Conservation (phyloP, 2,113 vertebrate genomes). For the Marcusenius ussheri region DNA sequence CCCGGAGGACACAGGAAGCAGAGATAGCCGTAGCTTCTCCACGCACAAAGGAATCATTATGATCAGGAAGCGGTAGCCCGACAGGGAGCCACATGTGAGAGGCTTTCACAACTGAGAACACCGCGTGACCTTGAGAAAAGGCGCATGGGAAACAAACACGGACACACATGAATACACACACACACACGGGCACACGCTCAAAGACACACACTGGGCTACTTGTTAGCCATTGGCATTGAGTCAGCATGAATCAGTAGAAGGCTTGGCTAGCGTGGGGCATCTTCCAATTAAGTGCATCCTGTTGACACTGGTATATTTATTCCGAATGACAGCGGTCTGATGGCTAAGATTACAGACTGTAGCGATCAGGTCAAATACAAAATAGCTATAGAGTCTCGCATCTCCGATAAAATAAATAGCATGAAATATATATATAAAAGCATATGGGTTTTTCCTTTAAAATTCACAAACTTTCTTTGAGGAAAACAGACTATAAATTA, state of each 20-base stretch:
- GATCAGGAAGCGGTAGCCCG: not conserved
- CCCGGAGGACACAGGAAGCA: not conserved
- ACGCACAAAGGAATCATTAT: not conserved
- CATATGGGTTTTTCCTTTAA: slow-evolving; percentile 5
- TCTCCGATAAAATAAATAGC: not conserved
- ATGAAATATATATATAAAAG: not conserved
- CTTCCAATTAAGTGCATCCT: not conserved
- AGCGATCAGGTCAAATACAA: not conserved
- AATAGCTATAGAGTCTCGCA: not conserved
- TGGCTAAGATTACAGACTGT: not conserved
- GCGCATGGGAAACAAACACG: not conserved
- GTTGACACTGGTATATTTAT: not conserved
- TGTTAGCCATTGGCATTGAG: not conserved
- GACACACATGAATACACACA: not conserved
- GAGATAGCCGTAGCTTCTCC: not conserved
- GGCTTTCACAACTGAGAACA: not conserved
- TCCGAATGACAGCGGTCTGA: not conserved
- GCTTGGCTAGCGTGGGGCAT: not conserved
- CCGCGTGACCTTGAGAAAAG: not conserved
- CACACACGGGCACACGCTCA: slow-evolving; percentile 7
- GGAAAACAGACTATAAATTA: slow-evolving; percentile 9
- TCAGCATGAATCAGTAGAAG: not conserved
- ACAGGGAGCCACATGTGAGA: not conserved
- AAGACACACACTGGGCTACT: not conserved
- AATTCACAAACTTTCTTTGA: not conserved